Evolutionary conservation across 2,888 invertebrate genomes (phyloP).

Genomic region (Pegoplata infirma): DNA sequence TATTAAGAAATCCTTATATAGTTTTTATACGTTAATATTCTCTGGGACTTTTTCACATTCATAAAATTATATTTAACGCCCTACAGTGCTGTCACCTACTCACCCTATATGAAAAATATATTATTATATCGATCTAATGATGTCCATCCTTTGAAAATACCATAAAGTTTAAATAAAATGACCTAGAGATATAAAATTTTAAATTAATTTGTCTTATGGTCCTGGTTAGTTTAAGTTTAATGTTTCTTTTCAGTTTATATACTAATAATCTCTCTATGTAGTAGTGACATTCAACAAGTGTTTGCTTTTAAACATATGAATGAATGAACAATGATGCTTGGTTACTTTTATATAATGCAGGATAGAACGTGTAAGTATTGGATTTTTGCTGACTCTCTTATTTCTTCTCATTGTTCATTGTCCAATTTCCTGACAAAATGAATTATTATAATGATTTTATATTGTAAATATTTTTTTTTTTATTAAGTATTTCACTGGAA

Average conservation of each 20-base stretch:
- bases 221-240: no score
- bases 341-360: no score
- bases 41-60: neutral
- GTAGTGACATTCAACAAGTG: slow-evolving; percentile 1
- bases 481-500: slow-evolving; percentile 3
- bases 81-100: no score
- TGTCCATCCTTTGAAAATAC: no score
- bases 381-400: neutral
- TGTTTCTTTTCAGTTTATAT: neutral
- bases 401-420: neutral
- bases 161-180: no score
- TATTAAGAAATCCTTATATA: neutral
- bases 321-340: neutral
- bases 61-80: no score
- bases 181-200: no score
- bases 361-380: neutral
- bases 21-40: neutral
- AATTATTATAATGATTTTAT: neutral
- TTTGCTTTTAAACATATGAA: neutral
- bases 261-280: no score
- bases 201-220: no score
- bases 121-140: no score
- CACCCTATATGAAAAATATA: no score
- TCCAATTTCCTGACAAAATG: neutral
- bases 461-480: neutral